Percentiles rank a stretch among this genome's conserved stretches.
Evolutionary conservation across 2,888 invertebrate species (phyloP).

Genomic region (Chloroclysta siterata): DNA sequence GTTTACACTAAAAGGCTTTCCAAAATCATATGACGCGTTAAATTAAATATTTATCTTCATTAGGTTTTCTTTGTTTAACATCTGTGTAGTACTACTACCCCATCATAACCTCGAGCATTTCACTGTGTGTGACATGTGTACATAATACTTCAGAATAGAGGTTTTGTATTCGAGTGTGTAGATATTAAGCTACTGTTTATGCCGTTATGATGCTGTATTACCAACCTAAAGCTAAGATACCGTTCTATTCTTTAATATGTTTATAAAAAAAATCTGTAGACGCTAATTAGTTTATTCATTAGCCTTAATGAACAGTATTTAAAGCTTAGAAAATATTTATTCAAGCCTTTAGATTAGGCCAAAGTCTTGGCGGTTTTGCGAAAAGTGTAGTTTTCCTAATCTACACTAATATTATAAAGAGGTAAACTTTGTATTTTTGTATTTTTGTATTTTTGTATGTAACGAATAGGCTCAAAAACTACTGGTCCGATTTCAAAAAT

Average conservation of each 20-base stretch:
- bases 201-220: too few species aligned
- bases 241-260: neutral
- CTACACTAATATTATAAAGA: too few species aligned
- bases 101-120: slow-evolving; percentile 24
- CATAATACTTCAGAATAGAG: neutral
- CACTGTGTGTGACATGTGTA: neutral
- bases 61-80: slow-evolving; percentile 32
- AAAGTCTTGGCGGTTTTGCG: too few species aligned
- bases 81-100: slow-evolving; percentile 4
- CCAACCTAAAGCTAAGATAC: neutral
- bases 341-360: too few species aligned
- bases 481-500: too few species aligned
- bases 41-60: slow-evolving; percentile 41
- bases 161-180: too few species aligned
- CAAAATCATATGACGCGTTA: slow-evolving; percentile 39
- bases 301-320: neutral
- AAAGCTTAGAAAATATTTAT: too few species aligned
- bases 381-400: too few species aligned
- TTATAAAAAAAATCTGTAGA: neutral
- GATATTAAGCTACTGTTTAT: too few species aligned
- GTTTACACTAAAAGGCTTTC: slow-evolving; percentile 35
- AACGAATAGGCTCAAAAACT: too few species aligned
- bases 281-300: neutral
- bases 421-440: neutral
- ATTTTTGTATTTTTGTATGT: too few species aligned